These are phyloP conservation scores for Musca vetustissima DNA, from an alignment of 1,140 invertebrate genomes.

Conservation along the genomic window DNA sequence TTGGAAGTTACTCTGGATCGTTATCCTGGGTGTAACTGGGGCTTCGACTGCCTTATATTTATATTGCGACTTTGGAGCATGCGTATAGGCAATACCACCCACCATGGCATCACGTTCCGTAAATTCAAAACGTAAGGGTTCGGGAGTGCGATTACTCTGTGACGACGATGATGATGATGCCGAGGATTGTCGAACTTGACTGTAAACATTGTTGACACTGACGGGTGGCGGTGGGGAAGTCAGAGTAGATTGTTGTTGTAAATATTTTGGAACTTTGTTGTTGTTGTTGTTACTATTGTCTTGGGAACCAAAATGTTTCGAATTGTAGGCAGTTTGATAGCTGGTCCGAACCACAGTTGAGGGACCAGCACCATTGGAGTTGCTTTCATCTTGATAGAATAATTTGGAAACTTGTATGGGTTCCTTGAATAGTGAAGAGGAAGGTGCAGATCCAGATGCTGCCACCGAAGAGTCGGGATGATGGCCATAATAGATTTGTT, in stretches of 20 bases:
- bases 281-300: conserved; percentile 34
- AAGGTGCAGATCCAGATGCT: conserved; percentile 29
- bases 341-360: conserved; percentile 46
- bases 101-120: conserved; percentile 47
- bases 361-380: conserved; percentile 27
- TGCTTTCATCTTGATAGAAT: conserved; percentile 48
- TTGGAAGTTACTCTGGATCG: background rate
- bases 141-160: conserved; percentile 36
- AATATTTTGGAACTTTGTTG: conserved; percentile 48
- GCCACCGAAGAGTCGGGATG: conserved; percentile 21
- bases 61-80: conserved; percentile 21
- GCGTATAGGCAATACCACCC: conserved; percentile 31
- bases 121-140: conserved; percentile 49
- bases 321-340: conserved; percentile 46
- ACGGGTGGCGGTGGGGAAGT: conserved; percentile 24
- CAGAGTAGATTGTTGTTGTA: conserved; percentile 31
- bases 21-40: background rate
- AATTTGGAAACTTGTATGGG: conserved; percentile 45
- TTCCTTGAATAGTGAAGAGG: conserved; percentile 29
- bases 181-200: conserved; percentile 28
- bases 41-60: background rate
- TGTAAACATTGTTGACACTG: conserved; percentile 32
- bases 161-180: conserved; percentile 29
- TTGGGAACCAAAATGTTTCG: conserved; percentile 47
- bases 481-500: conserved; percentile 26